Percentiles rank a stretch among this genome's conserved stretches.
Evolutionary conservation across 2,888 invertebrate species (phyloP).

Genomic region (Mythimna impura): DNA sequence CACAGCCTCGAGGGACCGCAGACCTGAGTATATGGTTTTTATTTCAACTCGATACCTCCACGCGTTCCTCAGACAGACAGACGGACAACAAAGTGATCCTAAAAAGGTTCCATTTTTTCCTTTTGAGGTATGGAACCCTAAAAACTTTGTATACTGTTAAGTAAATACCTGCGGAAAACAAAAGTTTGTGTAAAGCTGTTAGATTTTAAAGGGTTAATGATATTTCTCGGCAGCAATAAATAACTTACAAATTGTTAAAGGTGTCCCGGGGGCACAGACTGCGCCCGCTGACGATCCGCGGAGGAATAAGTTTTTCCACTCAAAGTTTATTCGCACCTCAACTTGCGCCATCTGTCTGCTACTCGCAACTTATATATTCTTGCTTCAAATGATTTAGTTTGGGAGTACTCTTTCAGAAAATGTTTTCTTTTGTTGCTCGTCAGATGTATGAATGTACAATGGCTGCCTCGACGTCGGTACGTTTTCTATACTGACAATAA

Average conservation of each 20-base stretch:
- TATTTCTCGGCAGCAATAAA: slow-evolving; percentile 88
- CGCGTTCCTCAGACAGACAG: too few species aligned
- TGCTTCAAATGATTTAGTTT: slow-evolving; percentile 89
- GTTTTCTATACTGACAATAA: slow-evolving; percentile 70
- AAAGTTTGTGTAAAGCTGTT: slow-evolving; percentile 75
- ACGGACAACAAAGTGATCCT: too few species aligned
- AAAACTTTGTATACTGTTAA: slow-evolving; percentile 15
- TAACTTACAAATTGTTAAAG: slow-evolving; percentile 89
- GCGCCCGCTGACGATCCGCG: slow-evolving; percentile 78
- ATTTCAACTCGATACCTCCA: too few species aligned
- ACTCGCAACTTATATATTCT: slow-evolving; percentile 88
- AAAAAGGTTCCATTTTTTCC: too few species aligned
- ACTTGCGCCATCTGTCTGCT: slow-evolving; percentile 80
- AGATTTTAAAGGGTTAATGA: slow-evolving; percentile 87
- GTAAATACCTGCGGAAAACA: slow-evolving; percentile 73
- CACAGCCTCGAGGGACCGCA: too few species aligned
- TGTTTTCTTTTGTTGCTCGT: slow-evolving; percentile 85
- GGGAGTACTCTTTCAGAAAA: slow-evolving; percentile 85
- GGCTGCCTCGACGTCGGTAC: slow-evolving; percentile 66
- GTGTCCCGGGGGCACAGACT: slow-evolving; percentile 85
- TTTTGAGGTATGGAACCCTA: too few species aligned
- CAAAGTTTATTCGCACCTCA: slow-evolving; percentile 90
- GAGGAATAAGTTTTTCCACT: slow-evolving; percentile 88
- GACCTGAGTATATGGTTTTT: too few species aligned
- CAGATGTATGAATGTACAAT: slow-evolving; percentile 85